These are phyloP conservation scores for Dasysyrphus tricinctus DNA, from an alignment of 2,888 invertebrate species.

Conservation along the genomic window DNA sequence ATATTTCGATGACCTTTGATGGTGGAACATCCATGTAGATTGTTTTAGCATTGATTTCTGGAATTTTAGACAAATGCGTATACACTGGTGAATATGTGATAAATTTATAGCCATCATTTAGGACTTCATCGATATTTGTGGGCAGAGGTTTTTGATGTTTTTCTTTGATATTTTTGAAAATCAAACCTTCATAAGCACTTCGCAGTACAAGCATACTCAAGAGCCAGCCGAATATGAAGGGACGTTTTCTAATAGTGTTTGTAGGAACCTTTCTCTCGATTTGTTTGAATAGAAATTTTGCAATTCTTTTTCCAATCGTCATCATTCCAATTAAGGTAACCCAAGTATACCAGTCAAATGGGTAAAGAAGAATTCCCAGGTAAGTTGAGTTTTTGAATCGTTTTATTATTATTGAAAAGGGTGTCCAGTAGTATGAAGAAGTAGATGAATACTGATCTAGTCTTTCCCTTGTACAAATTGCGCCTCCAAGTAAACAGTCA, in stretches of 20 bases:
- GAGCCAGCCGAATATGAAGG: background rate
- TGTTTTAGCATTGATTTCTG: background rate
- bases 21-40: background rate
- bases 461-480: background rate
- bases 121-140: constrained; percentile 65
- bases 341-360: constrained; percentile 11
- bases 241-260: background rate
- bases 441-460: background rate
- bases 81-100: background rate
- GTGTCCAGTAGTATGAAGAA: background rate
- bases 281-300: background rate
- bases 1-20: background rate
- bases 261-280: no score
- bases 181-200: constrained; percentile 77
- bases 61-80: background rate
- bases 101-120: constrained; percentile 67
- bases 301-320: background rate
- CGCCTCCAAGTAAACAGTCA: background rate
- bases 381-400: no score
- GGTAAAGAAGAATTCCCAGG: background rate
- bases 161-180: constrained; percentile 77
- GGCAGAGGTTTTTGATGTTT: constrained; percentile 76
- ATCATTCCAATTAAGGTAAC: background rate
- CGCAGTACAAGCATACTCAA: constrained; percentile 62
- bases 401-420: background rate